Conservation (phyloP, 1,140 invertebrate genomes). For the Drosophila willistoni region DNA sequence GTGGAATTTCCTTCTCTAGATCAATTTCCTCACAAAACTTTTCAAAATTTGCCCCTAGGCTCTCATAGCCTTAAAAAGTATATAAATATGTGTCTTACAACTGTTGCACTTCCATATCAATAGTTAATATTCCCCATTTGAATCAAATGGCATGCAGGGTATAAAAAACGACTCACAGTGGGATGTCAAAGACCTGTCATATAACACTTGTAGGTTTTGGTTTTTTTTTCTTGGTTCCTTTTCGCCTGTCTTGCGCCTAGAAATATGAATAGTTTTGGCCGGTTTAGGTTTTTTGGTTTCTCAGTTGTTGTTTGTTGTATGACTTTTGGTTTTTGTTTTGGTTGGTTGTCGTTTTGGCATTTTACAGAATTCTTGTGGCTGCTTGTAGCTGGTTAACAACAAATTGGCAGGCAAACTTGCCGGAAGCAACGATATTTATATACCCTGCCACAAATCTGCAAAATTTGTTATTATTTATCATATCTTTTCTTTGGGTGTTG, state of each 20-base stretch:
- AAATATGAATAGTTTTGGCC: constrained; percentile 18
- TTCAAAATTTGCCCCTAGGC: too few relatives aligned
- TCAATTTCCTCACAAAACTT: too few relatives aligned
- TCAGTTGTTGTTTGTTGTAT: constrained; percentile 22
- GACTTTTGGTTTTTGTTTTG: constrained; percentile 2
- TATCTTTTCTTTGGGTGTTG: too few relatives aligned
- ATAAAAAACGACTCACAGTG: constrained; percentile 57
- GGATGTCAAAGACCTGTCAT: constrained; percentile 71
- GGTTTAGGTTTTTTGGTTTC: constrained; percentile 24
- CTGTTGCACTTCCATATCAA: too few relatives aligned
- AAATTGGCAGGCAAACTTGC: constrained; percentile 30
- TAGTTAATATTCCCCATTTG: too few relatives aligned
- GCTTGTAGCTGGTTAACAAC: constrained; percentile 30
- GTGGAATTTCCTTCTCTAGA: too few relatives aligned
- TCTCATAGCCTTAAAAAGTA: too few relatives aligned
- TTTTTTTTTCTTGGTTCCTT: constrained; percentile 25
- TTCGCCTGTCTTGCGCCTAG: constrained; percentile 27
- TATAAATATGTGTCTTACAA: too few relatives aligned
- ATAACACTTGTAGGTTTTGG: constrained; percentile 44
- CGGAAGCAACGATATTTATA: neutral
- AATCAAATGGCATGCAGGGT: neutral
- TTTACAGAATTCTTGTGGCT: constrained; percentile 39
- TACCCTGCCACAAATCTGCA: neutral
- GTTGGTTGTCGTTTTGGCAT: constrained; percentile 29
- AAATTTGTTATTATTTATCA: too few relatives aligned